These are phyloP conservation scores for Taurulus bubalis DNA, from an alignment of 2,113 vertebrate genomes.

Conservation along the genomic window DNA sequence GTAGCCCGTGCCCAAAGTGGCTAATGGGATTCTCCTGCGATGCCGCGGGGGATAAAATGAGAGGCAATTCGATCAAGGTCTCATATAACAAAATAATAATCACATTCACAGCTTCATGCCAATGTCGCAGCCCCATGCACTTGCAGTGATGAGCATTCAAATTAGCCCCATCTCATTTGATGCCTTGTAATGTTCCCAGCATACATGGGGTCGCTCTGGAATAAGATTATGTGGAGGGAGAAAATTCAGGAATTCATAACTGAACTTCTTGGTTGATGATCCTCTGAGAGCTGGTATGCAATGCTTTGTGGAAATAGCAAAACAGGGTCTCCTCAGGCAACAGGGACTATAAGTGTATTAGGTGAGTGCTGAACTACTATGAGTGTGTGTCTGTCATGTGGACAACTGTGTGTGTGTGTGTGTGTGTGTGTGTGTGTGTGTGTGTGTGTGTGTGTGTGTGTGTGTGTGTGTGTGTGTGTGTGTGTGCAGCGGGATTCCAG, in stretches of 20 bases:
- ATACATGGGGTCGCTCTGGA: conserved; percentile 1
- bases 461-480: conserved; percentile 29
- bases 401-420: neutral
- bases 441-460: conserved; percentile 6
- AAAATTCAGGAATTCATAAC: conserved; percentile 47
- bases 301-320: conserved; percentile 21
- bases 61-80: conserved; percentile 67
- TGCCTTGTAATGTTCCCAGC: neutral
- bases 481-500: conserved; percentile 72
- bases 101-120: conserved; percentile 53
- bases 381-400: conserved; percentile 13
- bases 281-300: conserved; percentile 12
- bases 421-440: neutral
- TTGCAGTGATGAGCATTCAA: conserved; percentile 33
- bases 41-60: conserved; percentile 40
- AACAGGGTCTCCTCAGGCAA: conserved; percentile 34
- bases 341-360: conserved; percentile 9
- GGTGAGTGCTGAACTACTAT: conserved; percentile 28
- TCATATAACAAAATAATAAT: conserved; percentile 63
- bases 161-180: conserved; percentile 23
- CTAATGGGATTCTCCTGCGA: conserved; percentile 60
- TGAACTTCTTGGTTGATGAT: conserved; percentile 30
- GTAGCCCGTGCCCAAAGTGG: conserved; percentile 22
- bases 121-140: conserved; percentile 2
- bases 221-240: conserved; percentile 18